Evolutionary conservation across 23 tunicate species (phyloP).

Genomic region (Pegea sp.): DNA sequence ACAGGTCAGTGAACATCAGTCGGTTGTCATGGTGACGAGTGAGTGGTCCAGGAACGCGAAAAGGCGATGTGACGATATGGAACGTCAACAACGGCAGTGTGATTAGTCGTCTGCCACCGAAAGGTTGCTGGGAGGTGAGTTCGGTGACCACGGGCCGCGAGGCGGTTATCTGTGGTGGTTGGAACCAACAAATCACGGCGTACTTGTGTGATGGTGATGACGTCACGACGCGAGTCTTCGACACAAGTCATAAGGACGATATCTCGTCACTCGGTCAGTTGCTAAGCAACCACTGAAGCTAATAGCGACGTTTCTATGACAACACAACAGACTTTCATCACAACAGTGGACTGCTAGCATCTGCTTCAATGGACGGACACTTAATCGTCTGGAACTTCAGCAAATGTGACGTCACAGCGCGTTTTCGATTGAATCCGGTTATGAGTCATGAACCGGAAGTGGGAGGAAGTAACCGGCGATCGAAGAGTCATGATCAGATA

Average conservation of each 20-base stretch:
- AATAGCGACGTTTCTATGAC: too few relatives aligned
- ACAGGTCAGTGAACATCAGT: conserved; percentile 5
- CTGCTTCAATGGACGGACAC: too few relatives aligned
- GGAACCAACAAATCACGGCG: conserved; percentile 26
- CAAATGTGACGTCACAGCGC: too few relatives aligned
- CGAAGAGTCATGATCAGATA: too few relatives aligned
- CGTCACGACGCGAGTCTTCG: conserved; percentile 7
- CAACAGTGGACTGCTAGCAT: too few relatives aligned
- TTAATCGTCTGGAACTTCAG: too few relatives aligned
- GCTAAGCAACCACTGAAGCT: too few relatives aligned
- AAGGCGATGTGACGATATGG: conserved; percentile 20
- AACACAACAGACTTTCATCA: too few relatives aligned
- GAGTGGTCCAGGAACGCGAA: conserved; percentile 17
- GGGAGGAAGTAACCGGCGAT: too few relatives aligned
- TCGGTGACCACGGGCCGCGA: conserved; percentile 4
- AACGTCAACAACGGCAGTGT: conserved; percentile 42
- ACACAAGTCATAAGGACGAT: conserved; percentile 15
- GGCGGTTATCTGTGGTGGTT: conserved; percentile 18
- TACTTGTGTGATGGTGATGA: conserved; percentile 13
- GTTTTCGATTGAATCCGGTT: too few relatives aligned
- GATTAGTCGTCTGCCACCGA: conserved; percentile 6
- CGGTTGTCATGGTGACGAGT: not conserved
- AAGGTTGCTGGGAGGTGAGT: conserved; percentile 9
- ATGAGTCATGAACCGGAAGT: too few relatives aligned
- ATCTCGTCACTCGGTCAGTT: conserved; percentile 16